Conservation (phyloP, 2,113 vertebrate species). For the Megaleporinus macrocephalus region DNA sequence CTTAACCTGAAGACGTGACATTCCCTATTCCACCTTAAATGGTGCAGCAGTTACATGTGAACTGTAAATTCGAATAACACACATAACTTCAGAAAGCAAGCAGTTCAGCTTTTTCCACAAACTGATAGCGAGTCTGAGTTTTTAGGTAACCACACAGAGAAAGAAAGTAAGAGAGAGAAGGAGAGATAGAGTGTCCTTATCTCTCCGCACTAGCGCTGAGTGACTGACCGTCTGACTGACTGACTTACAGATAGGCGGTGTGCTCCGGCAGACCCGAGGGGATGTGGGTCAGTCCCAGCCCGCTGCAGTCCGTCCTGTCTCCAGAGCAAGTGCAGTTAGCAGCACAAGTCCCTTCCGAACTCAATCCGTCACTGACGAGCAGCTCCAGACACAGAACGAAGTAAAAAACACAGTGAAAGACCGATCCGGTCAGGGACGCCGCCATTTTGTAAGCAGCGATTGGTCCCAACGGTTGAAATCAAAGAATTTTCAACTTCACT, state of each 20-base stretch:
- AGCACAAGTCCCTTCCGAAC: conserved; percentile 73
- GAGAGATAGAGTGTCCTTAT: too few relatives aligned
- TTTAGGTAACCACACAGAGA: too few relatives aligned
- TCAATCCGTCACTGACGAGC: conserved; percentile 49
- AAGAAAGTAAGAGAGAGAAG: too few relatives aligned
- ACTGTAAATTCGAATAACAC: too few relatives aligned
- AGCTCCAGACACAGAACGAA: conserved; percentile 69
- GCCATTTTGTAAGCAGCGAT: conserved; percentile 92
- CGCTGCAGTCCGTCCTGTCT: conserved; percentile 84
- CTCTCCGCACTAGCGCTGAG: too few relatives aligned
- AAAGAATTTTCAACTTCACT: conserved; percentile 50
- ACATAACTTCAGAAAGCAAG: too few relatives aligned
- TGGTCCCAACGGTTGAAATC: conserved; percentile 63
- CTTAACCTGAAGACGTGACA: too few relatives aligned
- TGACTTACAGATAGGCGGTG: conserved; percentile 88
- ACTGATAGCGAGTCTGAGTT: too few relatives aligned
- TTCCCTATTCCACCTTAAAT: too few relatives aligned
- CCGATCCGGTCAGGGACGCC: conserved; percentile 77
- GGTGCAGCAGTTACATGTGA: too few relatives aligned
- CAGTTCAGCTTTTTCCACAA: too few relatives aligned
- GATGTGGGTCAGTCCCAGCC: conserved; percentile 73
- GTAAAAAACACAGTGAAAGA: conserved; percentile 68
- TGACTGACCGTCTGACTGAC: too few relatives aligned
- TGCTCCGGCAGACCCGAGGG: conserved; percentile 84
- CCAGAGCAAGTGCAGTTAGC: conserved; percentile 83